Base-by-base conservation (phyloP, 2,113 vertebrate species). In the Rhipidura dahli region DNA sequence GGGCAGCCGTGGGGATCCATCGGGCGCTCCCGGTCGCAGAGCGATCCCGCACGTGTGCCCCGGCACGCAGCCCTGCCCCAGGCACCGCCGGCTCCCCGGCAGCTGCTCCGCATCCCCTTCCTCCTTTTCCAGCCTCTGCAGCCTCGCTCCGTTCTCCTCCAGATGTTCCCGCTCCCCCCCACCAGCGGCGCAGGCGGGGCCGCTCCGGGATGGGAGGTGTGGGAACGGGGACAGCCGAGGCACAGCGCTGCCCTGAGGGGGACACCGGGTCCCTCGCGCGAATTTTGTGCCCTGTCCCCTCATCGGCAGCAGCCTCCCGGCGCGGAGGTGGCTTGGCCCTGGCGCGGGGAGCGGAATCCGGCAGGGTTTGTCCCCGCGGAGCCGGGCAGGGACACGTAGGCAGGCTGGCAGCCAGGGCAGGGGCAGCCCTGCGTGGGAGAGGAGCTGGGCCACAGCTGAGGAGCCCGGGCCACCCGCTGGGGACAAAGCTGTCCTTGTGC, bases 321-420 rank as follows among this genome's bases (percentile, higher is more conserved):
- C 47, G 94, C 84, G 94, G 87, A 66, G 90, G 51, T 94, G 97
- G 96, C 98, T 96, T 93, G 97, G 97, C 97, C 92, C 94, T 70
- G 72, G 97, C 82, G 53, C 61, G 20, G 28, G 60, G 68, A 84
- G 42, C n/a, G 27, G 42, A 64, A 69, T 37, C 54, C 9, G 2
- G 19, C 30, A 4, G 85, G 15, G 11, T 51, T 59, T 16, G 4
- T 23, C 15, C 4, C 30, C 4, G 26, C 1, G 2, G 68, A 35
- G 21, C 0, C 19, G n/a, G 65, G 61, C 50, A 23, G 71, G 70
- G 31, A 24, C 57, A 56, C 5, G 26, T 4, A 15, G 65, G 27
- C 47, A 39, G 70, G 49, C 54, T 37, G 72, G 24, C 59, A 49
- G 53, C 61, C 45, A 35, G 60, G 57, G 35, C 56, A 53, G 63